Evolutionary conservation across 2,888 invertebrate species (phyloP).

Genomic region (Myopa tessellatipennis): DNA sequence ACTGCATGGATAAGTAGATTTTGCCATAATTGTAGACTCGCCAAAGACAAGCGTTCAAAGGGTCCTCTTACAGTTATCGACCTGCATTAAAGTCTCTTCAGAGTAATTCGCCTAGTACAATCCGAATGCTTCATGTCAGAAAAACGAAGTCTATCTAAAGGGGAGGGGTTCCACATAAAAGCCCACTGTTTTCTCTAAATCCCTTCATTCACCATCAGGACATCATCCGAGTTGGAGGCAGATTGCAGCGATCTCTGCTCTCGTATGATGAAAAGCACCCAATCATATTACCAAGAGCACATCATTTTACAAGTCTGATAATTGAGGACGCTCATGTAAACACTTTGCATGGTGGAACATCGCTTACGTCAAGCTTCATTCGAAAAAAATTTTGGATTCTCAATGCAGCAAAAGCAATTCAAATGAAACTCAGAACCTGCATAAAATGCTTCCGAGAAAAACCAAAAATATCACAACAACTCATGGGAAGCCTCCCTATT

Average conservation of each 20-base stretch:
- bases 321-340: neutral
- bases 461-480: neutral
- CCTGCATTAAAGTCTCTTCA: too few species aligned
- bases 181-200: neutral
- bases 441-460: neutral
- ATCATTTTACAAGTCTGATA: neutral
- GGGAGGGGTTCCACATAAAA: neutral
- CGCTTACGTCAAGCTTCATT: neutral
- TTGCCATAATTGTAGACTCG: too few species aligned
- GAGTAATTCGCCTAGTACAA: neutral
- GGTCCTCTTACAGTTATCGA: too few species aligned
- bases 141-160: too few species aligned
- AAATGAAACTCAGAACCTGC: neutral
- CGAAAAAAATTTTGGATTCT: slow-evolving; percentile 7
- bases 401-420: neutral
- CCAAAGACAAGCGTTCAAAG: too few species aligned
- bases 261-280: neutral
- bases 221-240: neutral
- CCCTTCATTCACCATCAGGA: neutral
- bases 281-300: neutral
- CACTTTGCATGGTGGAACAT: neutral
- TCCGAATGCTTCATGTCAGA: neutral
- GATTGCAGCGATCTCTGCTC: neutral
- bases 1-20: too few species aligned
- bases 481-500: neutral